Evolutionary conservation across 2,888 invertebrate genomes (phyloP).

Genomic region (Lepeophtheirus nordmannii): DNA sequence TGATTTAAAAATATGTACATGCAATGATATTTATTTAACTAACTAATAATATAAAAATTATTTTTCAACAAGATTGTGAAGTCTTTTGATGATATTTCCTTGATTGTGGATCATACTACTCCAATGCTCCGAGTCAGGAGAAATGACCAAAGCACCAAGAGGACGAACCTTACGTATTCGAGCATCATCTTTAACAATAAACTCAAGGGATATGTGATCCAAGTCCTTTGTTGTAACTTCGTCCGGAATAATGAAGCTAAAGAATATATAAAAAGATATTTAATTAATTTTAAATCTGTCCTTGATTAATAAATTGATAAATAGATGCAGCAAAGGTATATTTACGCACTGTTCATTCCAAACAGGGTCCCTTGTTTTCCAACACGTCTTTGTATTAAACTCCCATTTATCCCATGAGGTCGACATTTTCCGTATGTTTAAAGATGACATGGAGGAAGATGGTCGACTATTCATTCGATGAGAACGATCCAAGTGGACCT

Average conservation of each 20-base stretch:
- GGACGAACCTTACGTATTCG: neutral
- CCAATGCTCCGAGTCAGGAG: constrained; percentile 1
- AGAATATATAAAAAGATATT: neutral
- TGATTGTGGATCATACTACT: neutral
- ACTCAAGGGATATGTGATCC: neutral
- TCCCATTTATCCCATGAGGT: neutral
- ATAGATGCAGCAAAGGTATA: too few species aligned
- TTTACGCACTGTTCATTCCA: neutral
- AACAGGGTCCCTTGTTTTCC: neutral
- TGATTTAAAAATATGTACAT: too few species aligned
- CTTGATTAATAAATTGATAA: too few species aligned
- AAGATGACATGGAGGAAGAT: too few species aligned
- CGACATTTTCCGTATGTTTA: too few species aligned
- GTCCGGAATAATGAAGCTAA: neutral
- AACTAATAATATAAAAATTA: neutral
- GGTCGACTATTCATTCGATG: too few species aligned
- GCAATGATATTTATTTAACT: too few species aligned
- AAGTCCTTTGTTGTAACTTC: neutral
- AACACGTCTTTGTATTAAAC: neutral
- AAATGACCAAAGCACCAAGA: neutral
- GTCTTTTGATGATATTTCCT: neutral
- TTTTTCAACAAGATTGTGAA: neutral
- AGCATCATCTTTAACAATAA: neutral
- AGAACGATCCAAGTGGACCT: too few species aligned
- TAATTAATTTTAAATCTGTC: neutral